Base-by-base conservation (phyloP, 2,113 vertebrate genomes). In the Nothocercus julius region DNA sequence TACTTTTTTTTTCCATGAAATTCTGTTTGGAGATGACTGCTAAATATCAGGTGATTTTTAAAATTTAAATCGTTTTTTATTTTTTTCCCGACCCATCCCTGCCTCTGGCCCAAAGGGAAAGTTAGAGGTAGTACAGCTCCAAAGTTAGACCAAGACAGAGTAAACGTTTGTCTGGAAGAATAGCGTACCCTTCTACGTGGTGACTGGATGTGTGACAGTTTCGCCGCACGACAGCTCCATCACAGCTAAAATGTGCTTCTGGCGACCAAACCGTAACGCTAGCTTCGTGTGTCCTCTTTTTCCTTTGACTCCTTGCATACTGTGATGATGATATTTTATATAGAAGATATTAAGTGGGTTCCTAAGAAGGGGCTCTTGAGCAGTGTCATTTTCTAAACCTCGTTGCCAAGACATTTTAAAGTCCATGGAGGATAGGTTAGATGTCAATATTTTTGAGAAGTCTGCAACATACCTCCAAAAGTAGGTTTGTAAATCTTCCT, bases 221-320 rank as follows among this genome's bases (percentile, higher is more conserved):
- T 24, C 15, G 36, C 44, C 30, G 12, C 34, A 38, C 27, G 36
- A 20, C 49, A 30, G 6, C 34, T 49, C 45, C 24, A 13, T 51
- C 10, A 4, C 27, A 36, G 45, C 45, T 51, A 25, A 70, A n/a
- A 18, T n/a, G 11, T 21, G 27, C 36, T 38, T 22, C 54, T 54
- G 53, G 27, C 38, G 42, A 42, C 30, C 28, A 42, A 54, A 11
- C 18, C 18, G 4, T 53, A 21, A 4, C 22, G 10, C 38, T 72
- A 2, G 1, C 2, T 1, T 61, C 54, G 11, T 73, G 12, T n/a
- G 21, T 59, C 78, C 38, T 1, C n/a, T 7, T 82, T 22, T 51
- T 12, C 19, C 80, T 70, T 69, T 80, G 58, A 6, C 27, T 5
- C 0, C 0, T 44, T 49, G 25, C 32, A 18, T 9, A 4, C 45